Evolutionary conservation across 2,888 invertebrate genomes (phyloP).

Genomic region (Magallana nippona): DNA sequence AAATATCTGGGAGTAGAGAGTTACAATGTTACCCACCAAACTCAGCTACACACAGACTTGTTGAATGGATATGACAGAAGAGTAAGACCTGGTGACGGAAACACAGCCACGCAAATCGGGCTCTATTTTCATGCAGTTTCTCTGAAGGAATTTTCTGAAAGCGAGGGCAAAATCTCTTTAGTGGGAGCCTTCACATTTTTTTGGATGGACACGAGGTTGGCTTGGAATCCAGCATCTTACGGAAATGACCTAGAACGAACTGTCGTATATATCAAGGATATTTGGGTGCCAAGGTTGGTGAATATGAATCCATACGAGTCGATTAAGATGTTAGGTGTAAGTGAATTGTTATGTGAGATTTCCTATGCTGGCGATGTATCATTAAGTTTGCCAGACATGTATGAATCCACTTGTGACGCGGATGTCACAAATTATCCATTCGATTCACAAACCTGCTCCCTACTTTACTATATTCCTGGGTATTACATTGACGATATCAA

Average conservation of each 20-base stretch:
- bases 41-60: too few relatives aligned
- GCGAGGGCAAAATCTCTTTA: neutral
- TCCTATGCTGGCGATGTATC: neutral
- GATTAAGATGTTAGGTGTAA: neutral
- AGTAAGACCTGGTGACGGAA: too few relatives aligned
- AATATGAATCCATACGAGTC: neutral
- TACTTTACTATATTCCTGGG: neutral
- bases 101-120: neutral
- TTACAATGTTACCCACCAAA: too few relatives aligned
- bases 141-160: slow-evolving; percentile 4
- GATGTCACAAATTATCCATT: slow-evolving; percentile 12
- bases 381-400: neutral
- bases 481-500: neutral
- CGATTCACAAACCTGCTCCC: neutral
- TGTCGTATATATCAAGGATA: neutral
- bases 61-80: too few relatives aligned
- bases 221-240: neutral
- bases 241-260: neutral
- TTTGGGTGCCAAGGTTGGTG: neutral
- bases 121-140: neutral
- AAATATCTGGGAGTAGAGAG: too few relatives aligned
- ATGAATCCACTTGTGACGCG: neutral
- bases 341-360: neutral
- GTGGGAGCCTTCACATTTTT: neutral
- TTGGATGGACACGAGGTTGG: neutral